Conservation (phyloP, 2,888 invertebrate species). For the Adelognathus sp. region DNA sequence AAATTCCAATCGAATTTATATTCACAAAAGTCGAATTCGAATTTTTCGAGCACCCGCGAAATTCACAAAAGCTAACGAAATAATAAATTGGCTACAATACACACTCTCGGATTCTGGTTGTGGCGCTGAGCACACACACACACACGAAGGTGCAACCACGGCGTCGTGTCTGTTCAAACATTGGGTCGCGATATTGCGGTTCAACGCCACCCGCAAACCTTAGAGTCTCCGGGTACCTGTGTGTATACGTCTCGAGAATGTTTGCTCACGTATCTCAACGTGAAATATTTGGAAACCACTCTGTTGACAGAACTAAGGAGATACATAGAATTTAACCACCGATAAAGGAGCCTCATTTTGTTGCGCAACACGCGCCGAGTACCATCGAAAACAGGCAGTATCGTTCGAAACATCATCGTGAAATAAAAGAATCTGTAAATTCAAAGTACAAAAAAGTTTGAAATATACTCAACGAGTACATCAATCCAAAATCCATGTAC, state of each 20-base stretch:
- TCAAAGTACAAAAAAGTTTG: too few relatives aligned
- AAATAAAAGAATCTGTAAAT: too few relatives aligned
- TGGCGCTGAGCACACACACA: background rate
- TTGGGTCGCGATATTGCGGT: constrained; percentile 6
- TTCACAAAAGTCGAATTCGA: too few relatives aligned
- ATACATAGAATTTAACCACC: background rate
- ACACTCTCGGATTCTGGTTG: background rate
- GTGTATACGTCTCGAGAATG: background rate
- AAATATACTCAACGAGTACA: too few relatives aligned
- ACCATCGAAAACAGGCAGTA: too few relatives aligned
- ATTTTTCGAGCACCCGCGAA: too few relatives aligned
- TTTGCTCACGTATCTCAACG: constrained; percentile 13
- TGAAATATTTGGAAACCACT: background rate
- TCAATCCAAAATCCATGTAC: too few relatives aligned
- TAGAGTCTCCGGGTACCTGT: background rate
- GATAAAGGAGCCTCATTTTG: background rate
- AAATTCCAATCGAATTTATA: too few relatives aligned
- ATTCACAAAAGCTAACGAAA: background rate
- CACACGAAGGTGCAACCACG: constrained; percentile 18
- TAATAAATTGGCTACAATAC: background rate
- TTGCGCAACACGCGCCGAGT: background rate
- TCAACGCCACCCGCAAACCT: constrained; percentile 15
- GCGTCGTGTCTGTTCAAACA: constrained; percentile 33
- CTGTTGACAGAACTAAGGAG: background rate
- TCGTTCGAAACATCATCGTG: too few relatives aligned